Percentiles rank a stretch among this genome's conserved stretches.
Evolutionary conservation across 2,888 invertebrate genomes (phyloP).

Genomic region (Arenicola marina): DNA sequence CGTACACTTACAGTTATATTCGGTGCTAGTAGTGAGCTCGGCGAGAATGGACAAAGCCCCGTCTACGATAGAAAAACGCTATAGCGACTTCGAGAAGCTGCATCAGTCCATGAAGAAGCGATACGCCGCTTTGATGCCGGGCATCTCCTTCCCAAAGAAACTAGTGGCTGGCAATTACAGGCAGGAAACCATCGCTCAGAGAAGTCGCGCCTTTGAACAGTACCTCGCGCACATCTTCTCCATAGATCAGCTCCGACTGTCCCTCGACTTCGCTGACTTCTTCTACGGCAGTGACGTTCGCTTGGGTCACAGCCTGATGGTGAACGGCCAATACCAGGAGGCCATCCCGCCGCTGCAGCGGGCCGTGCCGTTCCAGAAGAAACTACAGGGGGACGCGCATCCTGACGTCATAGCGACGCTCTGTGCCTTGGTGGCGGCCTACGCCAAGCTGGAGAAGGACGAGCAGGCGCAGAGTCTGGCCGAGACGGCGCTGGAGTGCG

Average conservation of each 20-base stretch:
- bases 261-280: slow-evolving; percentile 54
- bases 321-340: slow-evolving; percentile 47
- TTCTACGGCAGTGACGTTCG: slow-evolving; percentile 51
- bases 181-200: slow-evolving; percentile 55
- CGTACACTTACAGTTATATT: slow-evolving; percentile 41
- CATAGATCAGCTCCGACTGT: slow-evolving; percentile 49
- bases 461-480: slow-evolving; percentile 51
- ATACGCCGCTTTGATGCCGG: slow-evolving; percentile 47
- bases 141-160: slow-evolving; percentile 61
- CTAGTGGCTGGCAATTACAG: slow-evolving; percentile 59
- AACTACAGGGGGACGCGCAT: slow-evolving; percentile 49
- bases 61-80: slow-evolving; percentile 54
- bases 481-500: slow-evolving; percentile 47
- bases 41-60: slow-evolving; percentile 47
- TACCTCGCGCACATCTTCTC: slow-evolving; percentile 57
- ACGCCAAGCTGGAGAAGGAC: slow-evolving; percentile 45
- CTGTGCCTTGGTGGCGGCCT: slow-evolving; percentile 52
- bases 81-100: slow-evolving; percentile 59
- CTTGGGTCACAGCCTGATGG: slow-evolving; percentile 45
- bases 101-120: slow-evolving; percentile 47
- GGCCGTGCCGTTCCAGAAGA: slow-evolving; percentile 53
- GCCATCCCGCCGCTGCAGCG: slow-evolving; percentile 51
- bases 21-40: slow-evolving; percentile 41
- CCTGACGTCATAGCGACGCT: slow-evolving; percentile 46
- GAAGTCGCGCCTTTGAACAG: slow-evolving; percentile 61